Percentiles rank a stretch among this genome's conserved stretches.
phyloP scores from a whole-genome alignment of 2,797 vertebrate genomes.

The Kryptolebias ocellatus region DNA sequence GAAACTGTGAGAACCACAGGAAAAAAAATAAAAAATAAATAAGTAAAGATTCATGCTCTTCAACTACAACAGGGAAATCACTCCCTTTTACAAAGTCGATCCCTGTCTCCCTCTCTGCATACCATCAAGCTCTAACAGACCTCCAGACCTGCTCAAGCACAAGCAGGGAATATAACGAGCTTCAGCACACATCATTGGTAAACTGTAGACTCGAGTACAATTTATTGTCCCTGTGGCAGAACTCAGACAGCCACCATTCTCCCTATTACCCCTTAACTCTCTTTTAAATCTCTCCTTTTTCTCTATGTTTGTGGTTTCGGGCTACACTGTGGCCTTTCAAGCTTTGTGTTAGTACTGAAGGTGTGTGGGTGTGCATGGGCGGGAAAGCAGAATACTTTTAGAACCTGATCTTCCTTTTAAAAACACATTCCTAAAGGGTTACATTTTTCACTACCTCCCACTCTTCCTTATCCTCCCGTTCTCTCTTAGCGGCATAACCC shows the following conservation, averaged over 20 bases:
- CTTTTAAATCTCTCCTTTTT: slow-evolving; percentile 23
- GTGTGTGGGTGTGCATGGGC: slow-evolving; percentile 43
- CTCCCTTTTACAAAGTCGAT: slow-evolving; percentile 23
- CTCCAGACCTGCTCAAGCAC: slow-evolving; percentile 49
- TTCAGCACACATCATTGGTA: slow-evolving; percentile 53
- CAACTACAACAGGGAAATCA: slow-evolving; percentile 51
- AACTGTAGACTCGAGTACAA: slow-evolving; percentile 62
- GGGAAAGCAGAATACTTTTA: slow-evolving; percentile 47
- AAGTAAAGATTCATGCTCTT: slow-evolving; percentile 58
- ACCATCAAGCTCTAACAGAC: slow-evolving; percentile 38
- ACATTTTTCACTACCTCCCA: slow-evolving; percentile 31
- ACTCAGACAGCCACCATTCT: slow-evolving; percentile 32
- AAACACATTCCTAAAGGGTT: slow-evolving; percentile 29
- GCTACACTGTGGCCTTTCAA: slow-evolving; percentile 38
- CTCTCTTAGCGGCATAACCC: slow-evolving; percentile 57
- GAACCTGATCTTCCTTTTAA: slow-evolving; percentile 29
- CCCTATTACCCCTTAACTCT: slow-evolving; percentile 30
- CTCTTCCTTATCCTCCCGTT: slow-evolving; percentile 30
- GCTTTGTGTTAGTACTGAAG: slow-evolving; percentile 30
- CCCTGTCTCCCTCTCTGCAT: slow-evolving; percentile 6
- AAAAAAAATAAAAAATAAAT: slow-evolving; percentile 53
- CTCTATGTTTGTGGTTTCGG: slow-evolving; percentile 29
- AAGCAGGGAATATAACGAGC: slow-evolving; percentile 56
- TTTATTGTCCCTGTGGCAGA: slow-evolving; percentile 69
- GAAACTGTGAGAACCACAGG: slow-evolving; percentile 51